Evolutionary conservation across 2,113 vertebrate species (phyloP), one percentile per base, ranked within the genome.

Genomic region (Phrynocephalus versicolor): DNA sequence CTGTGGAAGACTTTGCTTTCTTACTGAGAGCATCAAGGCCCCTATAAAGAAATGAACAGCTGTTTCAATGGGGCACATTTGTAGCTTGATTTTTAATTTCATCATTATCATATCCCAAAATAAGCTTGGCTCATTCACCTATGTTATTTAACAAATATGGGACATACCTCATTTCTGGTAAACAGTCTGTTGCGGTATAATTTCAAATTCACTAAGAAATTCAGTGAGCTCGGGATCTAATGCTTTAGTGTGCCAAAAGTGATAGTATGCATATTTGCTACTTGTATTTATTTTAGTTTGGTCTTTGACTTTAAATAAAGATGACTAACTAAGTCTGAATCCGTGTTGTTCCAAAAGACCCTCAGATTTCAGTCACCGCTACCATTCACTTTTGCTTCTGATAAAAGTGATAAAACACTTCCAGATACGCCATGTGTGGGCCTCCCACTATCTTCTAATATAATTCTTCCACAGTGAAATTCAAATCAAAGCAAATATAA

Each of bases 1-100:
- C 62, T 0, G 88, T 91, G 15, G 97, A 95, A 70, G 94, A 94
- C 94, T 97, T 98, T 1, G 84, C 95, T 91, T 98, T 98, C 93
- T 97, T 98, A 94, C 97, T 97, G 33, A 99, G 96, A 79, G 96
- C 94, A 92, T 99, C 98, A 85, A 99, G 96, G 85, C 97, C 98
- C 94, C 98, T 99, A 87, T 7, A 92, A 92, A 0, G 85, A 93
- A 83, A 57, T 45, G 2, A 2, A 90, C 21, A 83, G 10, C 83
- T 30, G 16, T 33, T 14, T 91, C n/a, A 90, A 65, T 81, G 77
- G 0, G 23, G 85, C 86, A 89, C 41, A 0, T 2, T 58, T 86
- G 75, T 57, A 37, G 12, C 67, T 78, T 72, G 8, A 5, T 0
- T 0, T 88, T 88, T n/a, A 37, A 79, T 55, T 1, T 2, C 0